A percentile compares a stretch with the other conserved stretches of the same genome.
Conservation (phyloP, 2,888 invertebrate species). For the Lingula anatina region DNA sequence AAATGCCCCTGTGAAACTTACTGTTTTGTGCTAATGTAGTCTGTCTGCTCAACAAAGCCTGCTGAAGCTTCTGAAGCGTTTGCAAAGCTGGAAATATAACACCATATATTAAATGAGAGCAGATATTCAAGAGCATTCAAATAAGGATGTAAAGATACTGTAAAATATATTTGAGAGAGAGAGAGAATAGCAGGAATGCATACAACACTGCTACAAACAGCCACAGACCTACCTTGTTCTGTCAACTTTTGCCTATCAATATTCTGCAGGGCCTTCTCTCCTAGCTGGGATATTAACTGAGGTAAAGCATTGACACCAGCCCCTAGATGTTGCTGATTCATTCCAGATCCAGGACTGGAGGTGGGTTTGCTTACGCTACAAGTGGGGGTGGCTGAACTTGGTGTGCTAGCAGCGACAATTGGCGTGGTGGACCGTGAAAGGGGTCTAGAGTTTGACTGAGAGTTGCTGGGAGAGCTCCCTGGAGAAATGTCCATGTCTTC, state of each 20-base stretch:
- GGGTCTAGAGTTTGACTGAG: no score
- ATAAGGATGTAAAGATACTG: no score
- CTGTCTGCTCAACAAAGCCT: conserved; percentile 24
- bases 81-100: conserved; percentile 52
- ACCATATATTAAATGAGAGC: not conserved
- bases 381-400: not conserved
- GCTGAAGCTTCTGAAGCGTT: conserved; percentile 56
- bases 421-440: not conserved
- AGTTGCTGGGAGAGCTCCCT: conserved; percentile 70
- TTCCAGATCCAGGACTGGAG: no score
- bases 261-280: conserved; percentile 49
- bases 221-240: conserved; percentile 51
- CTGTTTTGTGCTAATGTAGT: no score
- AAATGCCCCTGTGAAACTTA: no score
- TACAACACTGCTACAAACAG: no score
- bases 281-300: conserved; percentile 2
- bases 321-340: no score
- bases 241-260: conserved; percentile 57
- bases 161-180: no score
- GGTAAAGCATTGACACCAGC: not conserved
- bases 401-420: not conserved
- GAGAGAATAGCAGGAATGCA: no score
- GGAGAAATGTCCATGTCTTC: conserved; percentile 95
- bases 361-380: no score
- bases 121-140: not conserved